Percentiles rank a stretch among this genome's conserved stretches.
Evolutionary conservation across 2,113 vertebrate genomes (phyloP).

Genomic region (Pomatorhinus ruficollis): DNA sequence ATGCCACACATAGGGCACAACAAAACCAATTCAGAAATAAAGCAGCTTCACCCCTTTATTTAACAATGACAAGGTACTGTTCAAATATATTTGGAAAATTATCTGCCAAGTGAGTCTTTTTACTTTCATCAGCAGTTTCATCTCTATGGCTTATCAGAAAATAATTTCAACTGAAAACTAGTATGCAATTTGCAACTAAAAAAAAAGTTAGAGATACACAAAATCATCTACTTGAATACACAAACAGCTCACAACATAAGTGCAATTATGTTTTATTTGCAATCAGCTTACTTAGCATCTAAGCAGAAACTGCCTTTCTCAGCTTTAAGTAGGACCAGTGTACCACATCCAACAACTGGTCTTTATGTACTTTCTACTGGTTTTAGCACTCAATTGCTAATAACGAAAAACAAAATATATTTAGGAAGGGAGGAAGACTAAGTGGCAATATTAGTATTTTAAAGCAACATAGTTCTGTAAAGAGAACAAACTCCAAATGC

Average conservation of each 20-base stretch:
- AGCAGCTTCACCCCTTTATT: background rate
- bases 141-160: background rate
- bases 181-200: background rate
- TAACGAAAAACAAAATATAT: background rate
- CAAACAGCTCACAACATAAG: background rate
- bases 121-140: background rate
- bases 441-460: background rate
- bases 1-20: rapidly evolving
- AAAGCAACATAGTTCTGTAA: background rate
- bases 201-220: background rate
- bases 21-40: background rate
- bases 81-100: background rate
- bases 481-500: background rate
- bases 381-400: background rate
- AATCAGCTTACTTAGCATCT: background rate
- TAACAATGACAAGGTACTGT: background rate
- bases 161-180: background rate
- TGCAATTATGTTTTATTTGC: background rate
- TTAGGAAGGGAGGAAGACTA: background rate
- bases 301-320: background rate
- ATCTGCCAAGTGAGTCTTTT: background rate
- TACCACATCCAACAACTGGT: background rate
- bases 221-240: background rate
- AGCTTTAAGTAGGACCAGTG: background rate
- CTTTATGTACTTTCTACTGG: background rate